Evolutionary conservation across 2,888 invertebrate genomes (phyloP).

Genomic region (Harpalus rubripes): DNA sequence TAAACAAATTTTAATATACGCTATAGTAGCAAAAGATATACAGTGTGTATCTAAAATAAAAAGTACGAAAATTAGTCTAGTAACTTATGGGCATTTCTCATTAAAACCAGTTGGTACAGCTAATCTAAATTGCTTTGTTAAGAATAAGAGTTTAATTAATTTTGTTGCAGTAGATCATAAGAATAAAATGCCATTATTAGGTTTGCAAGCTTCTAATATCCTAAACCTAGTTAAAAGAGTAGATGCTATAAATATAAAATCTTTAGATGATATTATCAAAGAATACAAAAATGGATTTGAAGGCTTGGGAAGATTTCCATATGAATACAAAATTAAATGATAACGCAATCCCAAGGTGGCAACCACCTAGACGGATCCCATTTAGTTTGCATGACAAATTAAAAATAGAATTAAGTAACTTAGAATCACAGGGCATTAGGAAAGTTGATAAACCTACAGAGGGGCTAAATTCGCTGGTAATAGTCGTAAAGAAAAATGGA

Average conservation of each 20-base stretch:
- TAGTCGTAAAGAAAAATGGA: too few relatives aligned
- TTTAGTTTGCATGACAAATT: background rate
- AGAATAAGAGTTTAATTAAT: constrained; percentile 11
- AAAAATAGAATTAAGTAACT: background rate
- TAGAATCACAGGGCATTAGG: background rate
- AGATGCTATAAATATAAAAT: background rate
- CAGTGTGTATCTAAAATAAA: constrained; percentile 9
- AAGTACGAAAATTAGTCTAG: background rate
- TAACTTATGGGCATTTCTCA: too few relatives aligned
- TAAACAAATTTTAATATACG: too few relatives aligned
- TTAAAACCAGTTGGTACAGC: constrained; percentile 12
- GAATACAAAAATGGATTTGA: background rate
- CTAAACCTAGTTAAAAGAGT: constrained; percentile 5
- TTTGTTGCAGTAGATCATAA: constrained; percentile 36
- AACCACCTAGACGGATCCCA: background rate
- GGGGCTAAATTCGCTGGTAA: too few relatives aligned
- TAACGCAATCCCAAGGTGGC: background rate
- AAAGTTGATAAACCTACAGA: background rate
- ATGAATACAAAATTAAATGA: constrained; percentile 3
- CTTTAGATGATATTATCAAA: constrained; percentile 10
- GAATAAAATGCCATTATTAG: too few relatives aligned
- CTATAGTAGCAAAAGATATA: constrained; percentile 2
- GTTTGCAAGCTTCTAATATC: background rate
- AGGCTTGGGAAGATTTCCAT: constrained; percentile 16
- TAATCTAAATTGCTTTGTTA: background rate